These are phyloP conservation scores for Drosophila prosaltans DNA, from an alignment of 1,140 invertebrate genomes.

Conservation along the genomic window DNA sequence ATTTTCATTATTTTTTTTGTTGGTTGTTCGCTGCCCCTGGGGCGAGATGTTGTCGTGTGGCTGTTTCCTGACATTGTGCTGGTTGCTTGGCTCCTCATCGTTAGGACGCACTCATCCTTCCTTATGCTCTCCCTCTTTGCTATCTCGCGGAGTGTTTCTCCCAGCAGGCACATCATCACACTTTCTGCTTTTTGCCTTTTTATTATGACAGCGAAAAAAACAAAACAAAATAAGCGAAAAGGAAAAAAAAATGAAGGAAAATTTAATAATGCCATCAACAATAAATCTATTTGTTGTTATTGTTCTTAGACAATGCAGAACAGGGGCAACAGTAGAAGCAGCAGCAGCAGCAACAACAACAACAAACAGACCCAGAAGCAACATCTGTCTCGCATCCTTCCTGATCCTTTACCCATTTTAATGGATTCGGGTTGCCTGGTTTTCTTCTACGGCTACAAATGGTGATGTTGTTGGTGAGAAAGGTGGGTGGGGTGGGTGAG, in stretches of 20 bases:
- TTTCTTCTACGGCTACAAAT: background rate
- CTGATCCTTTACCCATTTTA: conserved; percentile 53
- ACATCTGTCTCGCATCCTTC: conserved; percentile 39
- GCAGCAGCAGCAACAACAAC: background rate
- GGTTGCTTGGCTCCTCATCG: conserved; percentile 53
- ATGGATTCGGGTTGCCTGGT: conserved; percentile 33
- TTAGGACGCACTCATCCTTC: conserved; percentile 39
- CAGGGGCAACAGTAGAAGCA: conserved; percentile 18
- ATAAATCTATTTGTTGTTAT: conserved; percentile 78
- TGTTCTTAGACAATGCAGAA: conserved; percentile 62
- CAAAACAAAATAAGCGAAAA: conserved; percentile 22
- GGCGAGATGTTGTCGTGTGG: conserved; percentile 68
- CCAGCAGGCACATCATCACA: conserved; percentile 12
- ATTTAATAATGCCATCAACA: conserved; percentile 80
- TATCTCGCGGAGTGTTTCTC: conserved; percentile 37
- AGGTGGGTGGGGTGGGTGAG: background rate
- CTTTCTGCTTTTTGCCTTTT: conserved; percentile 43
- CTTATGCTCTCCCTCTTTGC: conserved; percentile 30
- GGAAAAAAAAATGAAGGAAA: conserved; percentile 50
- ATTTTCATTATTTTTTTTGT: conserved; percentile 21
- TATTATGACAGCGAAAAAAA: conserved; percentile 68
- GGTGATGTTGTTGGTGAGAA: background rate
- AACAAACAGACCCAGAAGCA: conserved; percentile 8
- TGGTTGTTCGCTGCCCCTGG: conserved; percentile 41
- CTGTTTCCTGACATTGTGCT: conserved; percentile 62